A percentile compares a stretch with the other conserved stretches of the same genome.
Conservation (phyloP, 2,797 vertebrate genomes). For the Ctenosaura bakeri region DNA sequence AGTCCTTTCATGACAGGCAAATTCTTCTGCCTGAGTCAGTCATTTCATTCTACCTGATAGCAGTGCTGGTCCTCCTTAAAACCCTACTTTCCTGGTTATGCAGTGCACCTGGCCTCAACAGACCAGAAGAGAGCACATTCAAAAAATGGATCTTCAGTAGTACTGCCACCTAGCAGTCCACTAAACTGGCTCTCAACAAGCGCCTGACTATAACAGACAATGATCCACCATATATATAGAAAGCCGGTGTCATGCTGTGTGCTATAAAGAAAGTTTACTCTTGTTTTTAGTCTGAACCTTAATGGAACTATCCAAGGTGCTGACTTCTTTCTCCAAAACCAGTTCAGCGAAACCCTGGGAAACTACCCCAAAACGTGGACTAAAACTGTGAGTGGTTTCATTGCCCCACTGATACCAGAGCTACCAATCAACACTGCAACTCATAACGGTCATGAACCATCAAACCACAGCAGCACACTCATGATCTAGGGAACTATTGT, state of each 20-base stretch:
- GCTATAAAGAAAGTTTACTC: not conserved
- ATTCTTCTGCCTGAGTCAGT: not conserved
- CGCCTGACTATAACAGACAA: rapidly evolving
- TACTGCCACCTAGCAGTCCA: not conserved
- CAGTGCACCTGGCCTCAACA: not conserved
- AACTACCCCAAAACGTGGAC: too few species aligned
- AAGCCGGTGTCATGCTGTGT: rapidly evolving
- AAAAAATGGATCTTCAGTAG: not conserved
- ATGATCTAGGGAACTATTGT: not conserved
- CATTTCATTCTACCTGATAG: not conserved
- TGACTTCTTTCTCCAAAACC: too few species aligned
- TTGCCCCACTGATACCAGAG: too few species aligned
- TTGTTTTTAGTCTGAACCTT: too few species aligned
- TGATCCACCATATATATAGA: not conserved
- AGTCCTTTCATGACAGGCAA: not conserved
- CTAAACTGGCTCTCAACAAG: not conserved
- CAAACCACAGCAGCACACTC: too few species aligned
- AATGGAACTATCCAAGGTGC: too few species aligned
- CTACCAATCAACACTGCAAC: not conserved
- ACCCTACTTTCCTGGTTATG: not conserved
- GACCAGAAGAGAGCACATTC: not conserved
- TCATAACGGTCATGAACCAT: too few species aligned
- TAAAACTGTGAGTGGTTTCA: too few species aligned
- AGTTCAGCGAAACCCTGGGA: too few species aligned
- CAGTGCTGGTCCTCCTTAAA: not conserved